Evolutionary conservation across 2,888 invertebrate species (phyloP), one percentile per base, ranked within the genome.

Genomic region (Hoplodrina ambigua): DNA sequence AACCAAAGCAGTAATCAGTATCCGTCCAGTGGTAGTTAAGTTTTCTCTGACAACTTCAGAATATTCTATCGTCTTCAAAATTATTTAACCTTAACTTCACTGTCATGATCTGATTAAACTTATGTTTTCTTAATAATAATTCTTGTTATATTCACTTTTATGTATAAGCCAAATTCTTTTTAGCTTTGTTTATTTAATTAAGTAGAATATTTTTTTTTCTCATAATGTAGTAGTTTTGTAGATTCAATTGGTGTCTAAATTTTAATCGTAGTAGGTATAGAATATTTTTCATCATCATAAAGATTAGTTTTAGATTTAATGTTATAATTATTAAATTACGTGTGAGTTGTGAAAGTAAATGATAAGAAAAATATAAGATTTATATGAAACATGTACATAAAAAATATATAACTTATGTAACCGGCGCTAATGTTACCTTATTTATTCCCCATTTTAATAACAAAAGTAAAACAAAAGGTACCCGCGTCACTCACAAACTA

Each of bases 1-100:
- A 92, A 94, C 94, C 95, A 94, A 96, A 95, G 94, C 94, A 94
- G 93, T 93, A 94, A 96, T 96, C 96, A 95, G 96, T 96, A 96
- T 96, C 96, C 96, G 95, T 96, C 96, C 96, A 95, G 90, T 90
- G 89, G 90, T 95, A 95, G 93, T 92, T 94, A 94, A 92, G 92
- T 91, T 92, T 86, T 75, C 69, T 85, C 85, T 86, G 71, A 79
- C 64, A 67, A 78, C 71, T 85, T 78, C 67, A 78, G 59, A 66
- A 56, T 72, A 50, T 52, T 83, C 58, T 85, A 73, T 80, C 65
- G 78, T 78, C 78, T 80, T 81, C 65, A 64, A 68, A 72, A 78
- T 66, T 78, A 64, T 33, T 19, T 68, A 54, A 78, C 72, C 80
- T 73, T 19, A 71, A 83, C 87, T 87, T 81, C 87, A 75, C 86